Evolutionary conservation across 2,113 vertebrate species (phyloP), one percentile per base, ranked within the genome.

Genomic region (Gobio gobio): DNA sequence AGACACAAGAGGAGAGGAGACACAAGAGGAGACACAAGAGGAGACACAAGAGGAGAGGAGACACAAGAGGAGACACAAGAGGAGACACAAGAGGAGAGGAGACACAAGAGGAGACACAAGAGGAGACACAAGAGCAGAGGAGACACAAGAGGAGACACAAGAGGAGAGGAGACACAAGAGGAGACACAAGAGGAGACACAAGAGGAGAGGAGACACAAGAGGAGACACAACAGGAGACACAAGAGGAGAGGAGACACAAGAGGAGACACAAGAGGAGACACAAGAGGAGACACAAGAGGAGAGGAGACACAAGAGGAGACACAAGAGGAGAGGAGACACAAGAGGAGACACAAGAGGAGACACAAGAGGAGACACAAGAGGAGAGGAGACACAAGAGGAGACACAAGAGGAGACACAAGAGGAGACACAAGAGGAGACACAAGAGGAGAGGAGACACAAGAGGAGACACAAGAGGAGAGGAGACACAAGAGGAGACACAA

Each of bases 361-460:
- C n/a, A n/a, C n/a, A n/a, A 10, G 20, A n/a, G 1, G 8, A 2
- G 1, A 1, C 29, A 13, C 1, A 22, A 2, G 20, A 8, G 3
- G 6, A 8, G 20, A 20, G 2, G 20, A 29, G 29, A 29, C 2
- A 58, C 2, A 1, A 24, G n/a, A 9, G 0, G 10, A 4, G 3
- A 10, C 10, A 2, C 0, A 10, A 5, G 4, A 4, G 1, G 10
- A 12, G 10, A 0, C n/a, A n/a, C n/a, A 4, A 1, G 1, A 1
- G 1, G 1, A 1, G 10, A 5, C 4, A 29, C 1, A 29, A 29
- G 29, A 29, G 29, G 29, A 29, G 29, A 29, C 29, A 24, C 3
- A 0, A 3, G 3, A n/a, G 1, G 3, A 1, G n/a, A n/a, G 1
- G n/a, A 12, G n/a, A 10, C 5, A 5, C 2, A 0, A 12, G 20